A percentile compares a stretch with the other conserved stretches of the same genome.
These are phyloP conservation scores for Eunapius fragilis DNA, from an alignment of 37 sponge, comb jelly and placozoan genomes.

Conservation along the genomic window DNA sequence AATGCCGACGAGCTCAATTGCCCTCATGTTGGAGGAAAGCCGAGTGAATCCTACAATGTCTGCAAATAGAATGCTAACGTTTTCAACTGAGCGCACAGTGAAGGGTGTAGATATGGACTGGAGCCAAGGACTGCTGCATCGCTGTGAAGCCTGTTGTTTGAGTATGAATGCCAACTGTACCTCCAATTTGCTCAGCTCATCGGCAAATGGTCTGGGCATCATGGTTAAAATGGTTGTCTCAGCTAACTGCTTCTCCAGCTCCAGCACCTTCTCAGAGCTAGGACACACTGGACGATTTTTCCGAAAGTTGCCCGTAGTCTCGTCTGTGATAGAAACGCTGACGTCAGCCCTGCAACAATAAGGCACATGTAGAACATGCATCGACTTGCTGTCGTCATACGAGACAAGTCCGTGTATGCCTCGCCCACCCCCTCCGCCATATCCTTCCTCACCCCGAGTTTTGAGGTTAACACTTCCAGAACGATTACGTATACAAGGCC, in stretches of 20 bases:
- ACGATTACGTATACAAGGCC: constrained; percentile 47
- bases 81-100: constrained; percentile 51
- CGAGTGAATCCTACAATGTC: constrained; percentile 95
- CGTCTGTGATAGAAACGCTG: constrained; percentile 52
- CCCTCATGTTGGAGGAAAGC: constrained; percentile 76
- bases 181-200: constrained; percentile 41
- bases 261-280: constrained; percentile 56
- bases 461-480: constrained; percentile 31
- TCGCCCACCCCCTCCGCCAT: no score
- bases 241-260: constrained; percentile 64
- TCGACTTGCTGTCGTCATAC: constrained; percentile 4
- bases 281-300: constrained; percentile 80
- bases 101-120: constrained; percentile 53
- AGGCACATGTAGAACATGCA: constrained; percentile 52
- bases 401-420: background rate
- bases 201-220: constrained; percentile 73
- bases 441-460: no score
- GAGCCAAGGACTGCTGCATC: constrained; percentile 9
- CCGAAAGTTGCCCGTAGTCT: constrained; percentile 76
- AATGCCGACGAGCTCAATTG: constrained; percentile 84
- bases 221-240: constrained; percentile 75
- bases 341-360: constrained; percentile 43
- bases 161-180: constrained; percentile 56
- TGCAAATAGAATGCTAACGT: constrained; percentile 93
- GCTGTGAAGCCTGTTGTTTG: constrained; percentile 18